Conservation (phyloP, 2,797 vertebrate genomes). For the Bufotes viridis region DNA sequence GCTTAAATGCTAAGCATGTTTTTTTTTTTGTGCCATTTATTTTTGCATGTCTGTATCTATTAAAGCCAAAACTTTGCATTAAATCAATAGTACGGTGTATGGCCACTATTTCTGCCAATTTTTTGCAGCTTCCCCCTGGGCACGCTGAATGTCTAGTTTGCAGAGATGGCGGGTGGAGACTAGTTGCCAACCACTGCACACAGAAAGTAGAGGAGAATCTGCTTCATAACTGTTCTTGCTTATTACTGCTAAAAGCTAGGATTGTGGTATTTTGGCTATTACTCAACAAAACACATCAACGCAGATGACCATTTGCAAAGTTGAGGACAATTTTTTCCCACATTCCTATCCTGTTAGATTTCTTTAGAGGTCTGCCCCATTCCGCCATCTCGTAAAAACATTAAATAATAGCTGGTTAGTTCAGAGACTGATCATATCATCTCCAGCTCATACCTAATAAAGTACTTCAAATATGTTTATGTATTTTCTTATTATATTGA, state of each 20-base stretch:
- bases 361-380: background rate
- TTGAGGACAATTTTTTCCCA: background rate
- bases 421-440: background rate
- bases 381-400: background rate
- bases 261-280: background rate
- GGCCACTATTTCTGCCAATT: too few species aligned
- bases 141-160: too few species aligned
- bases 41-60: too few species aligned
- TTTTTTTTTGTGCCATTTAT: too few species aligned
- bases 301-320: background rate
- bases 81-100: too few species aligned
- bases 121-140: too few species aligned
- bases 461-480: background rate
- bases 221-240: background rate
- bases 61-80: too few species aligned
- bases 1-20: too few species aligned
- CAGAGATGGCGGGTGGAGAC: too few species aligned
- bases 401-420: too few species aligned
- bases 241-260: background rate
- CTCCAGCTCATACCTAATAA: background rate
- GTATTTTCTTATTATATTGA: conserved; percentile 7
- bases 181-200: too few species aligned
- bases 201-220: too few species aligned
- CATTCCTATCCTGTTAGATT: background rate
- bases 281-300: background rate